Evolutionary conservation across 2,888 invertebrate genomes (phyloP).

Genomic region (Halictus ligatus): DNA sequence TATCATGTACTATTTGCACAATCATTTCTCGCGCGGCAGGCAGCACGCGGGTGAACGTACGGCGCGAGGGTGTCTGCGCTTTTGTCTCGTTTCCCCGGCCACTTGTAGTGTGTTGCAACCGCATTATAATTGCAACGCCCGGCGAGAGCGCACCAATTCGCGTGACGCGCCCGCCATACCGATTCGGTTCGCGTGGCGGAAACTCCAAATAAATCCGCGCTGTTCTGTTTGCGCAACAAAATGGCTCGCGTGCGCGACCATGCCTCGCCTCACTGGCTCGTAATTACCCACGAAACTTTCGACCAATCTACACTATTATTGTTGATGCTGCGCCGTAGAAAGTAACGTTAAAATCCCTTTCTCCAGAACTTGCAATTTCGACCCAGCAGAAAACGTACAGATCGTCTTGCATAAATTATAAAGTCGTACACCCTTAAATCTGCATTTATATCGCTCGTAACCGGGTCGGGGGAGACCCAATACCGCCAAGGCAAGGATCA

Average conservation of each 20-base stretch:
- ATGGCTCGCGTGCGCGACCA: not conserved
- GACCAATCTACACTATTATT: not conserved
- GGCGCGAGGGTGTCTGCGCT: slow-evolving; percentile 58
- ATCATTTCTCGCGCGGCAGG: slow-evolving; percentile 34
- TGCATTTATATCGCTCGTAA: not conserved
- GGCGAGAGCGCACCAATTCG: slow-evolving; percentile 42
- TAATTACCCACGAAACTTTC: not conserved
- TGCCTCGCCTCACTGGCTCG: not conserved
- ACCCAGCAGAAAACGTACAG: not conserved
- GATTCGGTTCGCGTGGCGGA: not conserved
- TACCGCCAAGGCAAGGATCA: too few relatives aligned
- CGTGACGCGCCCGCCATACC: slow-evolving; percentile 4
- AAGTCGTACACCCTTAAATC: too few relatives aligned
- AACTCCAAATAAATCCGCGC: not conserved
- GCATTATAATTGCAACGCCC: slow-evolving; percentile 40
- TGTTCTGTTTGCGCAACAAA: not conserved
- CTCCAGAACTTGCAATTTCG: not conserved
- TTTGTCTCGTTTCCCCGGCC: slow-evolving; percentile 53
- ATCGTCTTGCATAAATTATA: too few relatives aligned
- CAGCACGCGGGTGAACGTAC: slow-evolving; percentile 48
- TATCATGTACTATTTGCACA: slow-evolving; percentile 51
- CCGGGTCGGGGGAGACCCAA: not conserved
- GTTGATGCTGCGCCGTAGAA: not conserved
- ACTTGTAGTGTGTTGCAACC: slow-evolving; percentile 41
- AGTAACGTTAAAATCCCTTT: not conserved